Conservation (phyloP, 2,113 vertebrate species). For the Cyprinodon brontotheroides region DNA sequence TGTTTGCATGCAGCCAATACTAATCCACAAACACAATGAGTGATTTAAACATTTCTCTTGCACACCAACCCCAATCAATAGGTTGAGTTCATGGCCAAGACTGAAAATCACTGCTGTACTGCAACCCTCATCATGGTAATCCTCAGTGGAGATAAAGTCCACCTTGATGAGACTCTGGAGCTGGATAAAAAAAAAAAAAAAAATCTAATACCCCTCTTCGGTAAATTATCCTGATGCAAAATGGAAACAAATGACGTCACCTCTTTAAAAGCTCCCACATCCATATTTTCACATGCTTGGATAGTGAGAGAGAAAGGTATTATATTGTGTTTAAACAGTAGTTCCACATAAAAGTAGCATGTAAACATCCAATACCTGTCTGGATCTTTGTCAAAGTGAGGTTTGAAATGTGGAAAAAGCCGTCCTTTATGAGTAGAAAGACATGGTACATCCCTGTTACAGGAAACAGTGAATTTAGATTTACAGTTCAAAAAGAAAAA, state of each 20-base stretch:
- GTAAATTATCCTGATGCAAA: too few species aligned
- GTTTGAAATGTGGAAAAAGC: slow-evolving; percentile 87
- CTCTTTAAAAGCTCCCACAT: slow-evolving; percentile 81
- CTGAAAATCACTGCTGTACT: slow-evolving; percentile 78
- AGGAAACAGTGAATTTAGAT: slow-evolving; percentile 5
- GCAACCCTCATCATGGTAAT: slow-evolving; percentile 84
- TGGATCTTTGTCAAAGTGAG: slow-evolving; percentile 86
- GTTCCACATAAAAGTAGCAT: background rate
- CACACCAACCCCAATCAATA: slow-evolving; percentile 87
- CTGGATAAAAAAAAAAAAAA: slow-evolving; percentile 67
- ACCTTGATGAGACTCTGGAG: slow-evolving; percentile 87
- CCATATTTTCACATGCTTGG: slow-evolving; percentile 85
- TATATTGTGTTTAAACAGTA: background rate
- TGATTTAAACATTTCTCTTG: background rate
- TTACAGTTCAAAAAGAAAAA: background rate
- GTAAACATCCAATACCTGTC: slow-evolving; percentile 78
- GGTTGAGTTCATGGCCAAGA: slow-evolving; percentile 74
- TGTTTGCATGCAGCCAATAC: background rate
- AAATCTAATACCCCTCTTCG: background rate
- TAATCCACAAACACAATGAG: background rate
- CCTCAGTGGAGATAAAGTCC: slow-evolving; percentile 83
- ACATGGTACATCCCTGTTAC: slow-evolving; percentile 85
- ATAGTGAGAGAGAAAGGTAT: slow-evolving; percentile 22
- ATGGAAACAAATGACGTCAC: slow-evolving; percentile 62
- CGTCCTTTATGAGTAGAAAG: slow-evolving; percentile 84